Conservation (phyloP, 2,888 invertebrate species). For the Parasteatoda lunata region DNA sequence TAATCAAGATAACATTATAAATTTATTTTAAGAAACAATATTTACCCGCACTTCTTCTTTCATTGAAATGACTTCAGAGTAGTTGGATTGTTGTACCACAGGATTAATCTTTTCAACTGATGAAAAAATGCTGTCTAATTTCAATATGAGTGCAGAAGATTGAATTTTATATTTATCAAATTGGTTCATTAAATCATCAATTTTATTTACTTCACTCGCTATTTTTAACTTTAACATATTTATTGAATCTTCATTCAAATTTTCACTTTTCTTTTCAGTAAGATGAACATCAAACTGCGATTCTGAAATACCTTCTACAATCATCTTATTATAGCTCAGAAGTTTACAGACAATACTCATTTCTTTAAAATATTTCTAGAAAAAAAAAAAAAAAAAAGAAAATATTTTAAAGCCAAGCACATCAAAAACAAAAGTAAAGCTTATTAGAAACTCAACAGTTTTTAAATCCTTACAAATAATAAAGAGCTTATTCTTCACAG, state of each 20-base stretch:
- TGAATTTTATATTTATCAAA: conserved; percentile 10
- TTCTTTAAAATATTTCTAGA: conserved; percentile 13
- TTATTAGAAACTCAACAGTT: too few species aligned
- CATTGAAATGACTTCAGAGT: background rate
- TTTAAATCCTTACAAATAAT: too few species aligned
- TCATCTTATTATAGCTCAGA: background rate
- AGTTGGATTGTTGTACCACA: background rate
- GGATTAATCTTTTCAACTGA: background rate
- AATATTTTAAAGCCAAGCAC: too few species aligned
- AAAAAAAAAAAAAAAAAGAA: background rate
- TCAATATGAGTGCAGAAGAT: background rate
- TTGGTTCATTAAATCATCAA: conserved; percentile 6
- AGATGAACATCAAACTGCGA: background rate
- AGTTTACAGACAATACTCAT: conserved; percentile 9
- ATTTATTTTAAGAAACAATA: background rate
- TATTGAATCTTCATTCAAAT: background rate
- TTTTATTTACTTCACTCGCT: conserved; percentile 13
- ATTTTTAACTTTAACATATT: conserved; percentile 12
- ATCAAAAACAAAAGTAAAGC: too few species aligned
- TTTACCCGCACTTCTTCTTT: conserved; percentile 18
- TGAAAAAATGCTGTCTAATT: background rate
- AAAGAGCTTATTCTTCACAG: too few species aligned
- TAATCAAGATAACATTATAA: too few species aligned
- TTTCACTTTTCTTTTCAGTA: background rate
- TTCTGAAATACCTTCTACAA: background rate